phyloP scores from a whole-genome alignment of 2,888 invertebrate species.

The Lasiommata megera region DNA sequence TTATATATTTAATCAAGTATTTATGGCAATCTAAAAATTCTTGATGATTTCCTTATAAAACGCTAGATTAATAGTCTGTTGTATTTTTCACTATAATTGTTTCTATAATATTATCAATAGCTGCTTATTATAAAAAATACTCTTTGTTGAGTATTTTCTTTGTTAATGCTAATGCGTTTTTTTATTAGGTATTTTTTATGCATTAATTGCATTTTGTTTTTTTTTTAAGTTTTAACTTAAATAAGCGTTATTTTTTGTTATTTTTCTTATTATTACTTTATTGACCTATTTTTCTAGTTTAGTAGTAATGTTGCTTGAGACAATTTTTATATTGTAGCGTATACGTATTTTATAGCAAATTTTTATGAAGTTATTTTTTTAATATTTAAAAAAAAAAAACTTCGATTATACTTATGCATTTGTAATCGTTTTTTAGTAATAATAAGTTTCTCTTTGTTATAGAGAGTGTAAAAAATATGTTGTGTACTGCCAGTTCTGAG shows the following conservation, averaged over 20 bases:
- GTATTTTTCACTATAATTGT: constrained; percentile 33
- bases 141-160: too few relatives aligned
- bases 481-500: constrained; percentile 73
- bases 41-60: constrained; percentile 36
- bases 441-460: constrained; percentile 45
- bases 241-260: constrained; percentile 5
- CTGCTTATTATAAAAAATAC: too few relatives aligned
- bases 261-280: constrained; percentile 15
- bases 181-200: neutral
- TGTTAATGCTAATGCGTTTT: neutral
- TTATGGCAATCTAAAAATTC: constrained; percentile 19
- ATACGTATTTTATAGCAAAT: constrained; percentile 59
- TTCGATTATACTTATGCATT: constrained; percentile 52
- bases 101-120: neutral
- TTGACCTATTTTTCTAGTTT: constrained; percentile 24
- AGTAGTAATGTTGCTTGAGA: constrained; percentile 36
- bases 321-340: constrained; percentile 51
- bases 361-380: constrained; percentile 55
- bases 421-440: constrained; percentile 46
- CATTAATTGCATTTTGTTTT: neutral
- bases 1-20: constrained; percentile 45
- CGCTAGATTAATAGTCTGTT: constrained; percentile 29
- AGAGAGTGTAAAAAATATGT: constrained; percentile 52
- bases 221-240: constrained; percentile 1
- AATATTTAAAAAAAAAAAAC: constrained; percentile 39